phyloP scores from a whole-genome alignment of 2,797 vertebrate species.

The Selene dorsalis region DNA sequence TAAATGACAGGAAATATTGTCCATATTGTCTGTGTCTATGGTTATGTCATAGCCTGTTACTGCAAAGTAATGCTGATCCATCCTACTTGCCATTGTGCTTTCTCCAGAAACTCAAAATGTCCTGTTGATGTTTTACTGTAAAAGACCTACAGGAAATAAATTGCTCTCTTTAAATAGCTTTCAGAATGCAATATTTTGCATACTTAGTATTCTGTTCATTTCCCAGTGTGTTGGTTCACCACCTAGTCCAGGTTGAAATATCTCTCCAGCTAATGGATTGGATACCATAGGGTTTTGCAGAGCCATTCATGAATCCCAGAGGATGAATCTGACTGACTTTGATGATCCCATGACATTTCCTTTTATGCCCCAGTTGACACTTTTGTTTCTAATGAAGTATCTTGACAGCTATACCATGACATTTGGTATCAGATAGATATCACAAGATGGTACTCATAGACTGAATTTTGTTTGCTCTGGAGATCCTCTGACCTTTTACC shows the following conservation, averaged over 20 bases:
- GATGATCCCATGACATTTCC: neutral
- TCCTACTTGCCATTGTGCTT: neutral
- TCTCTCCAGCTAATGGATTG: neutral
- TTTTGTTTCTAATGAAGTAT: neutral
- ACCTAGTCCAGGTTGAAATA: neutral
- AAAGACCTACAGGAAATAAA: neutral
- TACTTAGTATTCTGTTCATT: neutral
- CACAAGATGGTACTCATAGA: neutral
- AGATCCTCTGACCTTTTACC: neutral
- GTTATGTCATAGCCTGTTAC: neutral
- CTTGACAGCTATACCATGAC: neutral
- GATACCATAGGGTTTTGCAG: neutral
- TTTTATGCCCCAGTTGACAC: neutral
- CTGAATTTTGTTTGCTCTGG: neutral
- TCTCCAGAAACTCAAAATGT: neutral
- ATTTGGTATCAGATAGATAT: neutral
- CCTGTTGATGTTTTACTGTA: neutral
- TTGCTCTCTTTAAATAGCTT: neutral
- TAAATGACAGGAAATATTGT: constrained; percentile 3
- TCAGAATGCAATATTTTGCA: neutral
- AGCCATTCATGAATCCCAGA: neutral
- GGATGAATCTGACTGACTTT: neutral
- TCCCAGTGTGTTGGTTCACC: neutral
- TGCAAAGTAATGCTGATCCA: neutral
- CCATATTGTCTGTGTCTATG: too few species aligned